Base-by-base conservation (phyloP, 2,113 vertebrate genomes). In the Salvelinus namaycush region DNA sequence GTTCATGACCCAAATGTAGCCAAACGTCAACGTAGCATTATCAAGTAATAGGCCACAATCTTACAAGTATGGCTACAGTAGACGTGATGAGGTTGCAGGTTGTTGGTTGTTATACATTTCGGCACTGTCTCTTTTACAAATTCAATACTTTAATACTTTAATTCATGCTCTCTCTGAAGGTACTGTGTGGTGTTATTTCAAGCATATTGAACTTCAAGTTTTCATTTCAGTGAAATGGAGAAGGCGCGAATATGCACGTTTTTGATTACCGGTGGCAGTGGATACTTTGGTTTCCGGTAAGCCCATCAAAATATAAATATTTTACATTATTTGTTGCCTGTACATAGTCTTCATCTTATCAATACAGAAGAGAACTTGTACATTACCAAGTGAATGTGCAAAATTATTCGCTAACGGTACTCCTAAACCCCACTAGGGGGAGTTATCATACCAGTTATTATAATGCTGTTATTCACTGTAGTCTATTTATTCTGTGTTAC, bases 211-310 rank as follows among this genome's bases (percentile, higher is more conserved):
- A 9, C 18, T 62, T 62, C n/a, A 62, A 4, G 6, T 62, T 62
- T 62, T 11, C 14, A n/a, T 31, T 34, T 34, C 31, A 18, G 16
- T 8, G 77, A 34, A 74, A 92, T 93, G 93, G 88, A 81, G 81
- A 73, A 0, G 29, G 1, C 54, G 29, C 60, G 12, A 2, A 73
- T 76, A 68, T 90, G 91, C 77, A 92, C 74, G 0, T 92, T 92
- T 26, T 91, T 98, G 54, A 89, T 99, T 51, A 98, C 97, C 0
- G 97, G 97, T 66, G 97, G 97, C 85, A 92, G 93, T 70, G 97
- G 97, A 22, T 98, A 98, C 80, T 95, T 98, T 86, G 97, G 97
- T 62, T 95, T 92, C 89, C 95, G 97, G 97, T 99, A 89, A 92
- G 95, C 92, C 62, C 3, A 7, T 57, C 14, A 67, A 31, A 31